A percentile compares a stretch with the other conserved stretches of the same genome.
These are phyloP conservation scores for Lacerta agilis DNA, from an alignment of 2,797 vertebrate species.

Conservation along the genomic window DNA sequence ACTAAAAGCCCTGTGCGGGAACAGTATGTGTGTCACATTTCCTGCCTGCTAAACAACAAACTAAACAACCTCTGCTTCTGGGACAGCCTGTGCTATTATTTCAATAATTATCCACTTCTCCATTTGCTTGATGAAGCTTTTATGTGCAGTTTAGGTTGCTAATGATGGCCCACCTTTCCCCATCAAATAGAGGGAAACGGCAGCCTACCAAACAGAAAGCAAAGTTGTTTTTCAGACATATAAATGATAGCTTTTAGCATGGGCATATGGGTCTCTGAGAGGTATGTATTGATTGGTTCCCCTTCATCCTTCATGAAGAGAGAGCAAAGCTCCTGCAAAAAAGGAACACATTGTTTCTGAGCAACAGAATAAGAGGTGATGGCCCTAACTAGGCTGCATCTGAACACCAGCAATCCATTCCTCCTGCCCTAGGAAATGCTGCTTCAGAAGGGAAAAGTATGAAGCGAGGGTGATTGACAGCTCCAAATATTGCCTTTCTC, in stretches of 20 bases:
- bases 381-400: not conserved
- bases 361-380: not conserved
- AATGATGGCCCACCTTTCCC: conserved; percentile 44
- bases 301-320: conserved; percentile 1
- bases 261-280: not conserved
- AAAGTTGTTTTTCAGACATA: conserved; percentile 49
- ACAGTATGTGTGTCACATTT: conserved; percentile 31
- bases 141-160: conserved; percentile 55
- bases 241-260: conserved; percentile 51
- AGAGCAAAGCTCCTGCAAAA: not conserved
- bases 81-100: conserved; percentile 56
- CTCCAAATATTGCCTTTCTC: not conserved
- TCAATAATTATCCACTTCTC: conserved; percentile 62
- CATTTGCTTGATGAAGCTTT: conserved; percentile 59
- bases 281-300: conserved; percentile 36
- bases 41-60: conserved; percentile 41
- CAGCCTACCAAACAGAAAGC: conserved; percentile 38
- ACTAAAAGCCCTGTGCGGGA: conserved; percentile 1
- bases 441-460: too few relatives aligned
- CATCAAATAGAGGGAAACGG: not conserved
- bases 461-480: too few relatives aligned
- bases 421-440: not conserved
- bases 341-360: not conserved
- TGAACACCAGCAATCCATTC: not conserved
- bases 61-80: not conserved